phyloP scores from a whole-genome alignment of 2,888 invertebrate species.

The Tupiocoris notatus region DNA sequence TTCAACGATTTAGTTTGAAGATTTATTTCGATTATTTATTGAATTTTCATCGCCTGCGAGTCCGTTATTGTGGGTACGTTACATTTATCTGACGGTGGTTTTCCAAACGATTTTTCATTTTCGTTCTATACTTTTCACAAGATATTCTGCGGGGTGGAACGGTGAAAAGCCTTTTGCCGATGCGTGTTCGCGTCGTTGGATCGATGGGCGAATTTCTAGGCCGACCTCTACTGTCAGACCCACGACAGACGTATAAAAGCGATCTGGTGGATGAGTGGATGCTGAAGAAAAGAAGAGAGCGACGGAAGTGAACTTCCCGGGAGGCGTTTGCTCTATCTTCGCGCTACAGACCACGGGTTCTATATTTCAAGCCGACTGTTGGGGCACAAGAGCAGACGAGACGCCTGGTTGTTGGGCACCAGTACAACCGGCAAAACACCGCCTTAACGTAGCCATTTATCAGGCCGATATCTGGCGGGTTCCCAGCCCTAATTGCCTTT shows the following conservation, averaged over 20 bases:
- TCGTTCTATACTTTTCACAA: too few relatives aligned
- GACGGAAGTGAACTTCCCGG: too few relatives aligned
- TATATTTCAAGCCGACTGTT: conserved; percentile 37
- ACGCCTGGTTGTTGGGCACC: conserved; percentile 40
- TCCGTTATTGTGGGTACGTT: too few relatives aligned
- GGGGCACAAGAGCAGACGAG: conserved; percentile 5
- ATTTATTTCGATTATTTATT: too few relatives aligned
- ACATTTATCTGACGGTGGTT: too few relatives aligned
- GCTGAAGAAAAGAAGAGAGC: background rate
- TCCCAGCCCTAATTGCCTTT: conserved; percentile 42
- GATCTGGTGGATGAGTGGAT: background rate
- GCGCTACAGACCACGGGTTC: background rate
- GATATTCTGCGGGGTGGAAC: too few relatives aligned
- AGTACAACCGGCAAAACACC: conserved; percentile 42
- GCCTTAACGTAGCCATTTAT: conserved; percentile 42
- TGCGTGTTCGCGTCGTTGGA: too few relatives aligned
- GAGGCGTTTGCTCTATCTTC: background rate
- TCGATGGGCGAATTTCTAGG: background rate
- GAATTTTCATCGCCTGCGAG: too few relatives aligned
- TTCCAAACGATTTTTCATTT: too few relatives aligned
- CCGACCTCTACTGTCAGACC: background rate
- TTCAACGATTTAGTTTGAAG: too few relatives aligned
- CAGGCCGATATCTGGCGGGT: conserved; percentile 39
- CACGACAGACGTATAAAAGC: background rate
- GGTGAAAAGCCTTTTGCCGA: too few relatives aligned